A percentile compares a stretch with the other conserved stretches of the same genome.
phyloP scores from a whole-genome alignment of 2,888 invertebrate genomes.

The Lasioglossum zephyrum region DNA sequence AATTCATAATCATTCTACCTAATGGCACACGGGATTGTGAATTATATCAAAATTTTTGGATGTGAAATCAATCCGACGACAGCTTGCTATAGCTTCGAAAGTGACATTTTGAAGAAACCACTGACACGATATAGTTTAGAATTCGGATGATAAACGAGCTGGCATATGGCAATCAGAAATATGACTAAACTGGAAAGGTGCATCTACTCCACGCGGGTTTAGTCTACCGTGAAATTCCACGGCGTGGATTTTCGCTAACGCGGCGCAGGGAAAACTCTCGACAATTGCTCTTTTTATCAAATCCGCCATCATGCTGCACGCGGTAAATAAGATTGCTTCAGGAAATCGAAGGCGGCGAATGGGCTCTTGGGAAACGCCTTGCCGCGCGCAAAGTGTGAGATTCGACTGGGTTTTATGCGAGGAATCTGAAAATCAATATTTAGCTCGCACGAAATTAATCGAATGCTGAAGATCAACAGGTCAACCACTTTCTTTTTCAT shows the following conservation, averaged over 20 bases:
- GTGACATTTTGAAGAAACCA: no score
- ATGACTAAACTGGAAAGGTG: not conserved
- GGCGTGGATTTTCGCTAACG: constrained; percentile 24
- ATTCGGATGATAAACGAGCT: not conserved
- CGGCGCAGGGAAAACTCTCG: constrained; percentile 28
- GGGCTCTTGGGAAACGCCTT: constrained; percentile 38
- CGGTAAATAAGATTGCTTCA: constrained; percentile 30
- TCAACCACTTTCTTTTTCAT: no score
- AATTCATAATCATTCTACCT: no score
- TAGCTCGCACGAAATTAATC: constrained; percentile 27
- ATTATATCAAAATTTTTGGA: no score
- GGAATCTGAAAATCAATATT: constrained; percentile 2
- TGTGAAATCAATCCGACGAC: no score
- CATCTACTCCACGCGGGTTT: not conserved
- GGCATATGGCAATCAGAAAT: not conserved
- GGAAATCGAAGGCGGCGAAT: constrained; percentile 16
- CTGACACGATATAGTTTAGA: not conserved
- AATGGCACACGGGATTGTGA: no score
- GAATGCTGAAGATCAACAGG: no score
- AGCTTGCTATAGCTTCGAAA: no score
- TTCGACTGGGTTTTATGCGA: constrained; percentile 30
- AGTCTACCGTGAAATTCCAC: constrained; percentile 48
- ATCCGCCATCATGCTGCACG: constrained; percentile 26
- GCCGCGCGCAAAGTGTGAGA: constrained; percentile 33
- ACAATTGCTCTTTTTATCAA: constrained; percentile 46